Evolutionary conservation across 2,888 invertebrate genomes (phyloP), one percentile per base, ranked within the genome.

Genomic region (Meteorus cinctellus): DNA sequence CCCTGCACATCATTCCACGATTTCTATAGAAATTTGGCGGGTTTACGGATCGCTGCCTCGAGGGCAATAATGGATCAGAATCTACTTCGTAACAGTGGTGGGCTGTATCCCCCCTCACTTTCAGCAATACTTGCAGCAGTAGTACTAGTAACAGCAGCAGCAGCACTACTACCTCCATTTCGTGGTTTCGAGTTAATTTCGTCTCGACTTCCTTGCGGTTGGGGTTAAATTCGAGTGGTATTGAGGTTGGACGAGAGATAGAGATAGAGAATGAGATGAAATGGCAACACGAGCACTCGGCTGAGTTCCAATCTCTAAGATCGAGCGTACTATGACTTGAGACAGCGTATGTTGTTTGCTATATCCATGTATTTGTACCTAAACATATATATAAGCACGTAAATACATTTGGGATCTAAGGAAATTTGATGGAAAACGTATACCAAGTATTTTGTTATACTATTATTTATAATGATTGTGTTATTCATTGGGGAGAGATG

Each of bases 161-260:
- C n/a, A 48, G 48, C 48, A 48, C 48, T 14, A 48, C 48, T 48
- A 48, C 48, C 48, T 14, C 48, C n/a, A 48, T 48, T 48, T 62
- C 67, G 69, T 27, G 74, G 75, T 72, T 73, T 51, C 36, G 73
- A 77, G 77, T 77, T 81, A 79, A 81, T 77, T 78, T 74, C 76
- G 62, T 63, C 48, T 60, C 68, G 72, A 68, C 63, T 80, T 76
- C 55, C 71, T 75, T 41, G 68, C 31, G 66, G 73, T 59, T 59
- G 16, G 66, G 69, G 70, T 77, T 76, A 55, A 69, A 75, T 75
- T 74, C 41, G 66, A 34, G 69, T 66, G 66, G 70, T 71, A 65
- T 59, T 71, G 68, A 74, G 74, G 62, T 74, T 72, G 71, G 60
- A 65, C n/a, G 27, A 24, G 73, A 67, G 73, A 59, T n/a, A 59